These are phyloP conservation scores for Idaea biselata DNA, from an alignment of 2,888 invertebrate species.

Conservation along the genomic window DNA sequence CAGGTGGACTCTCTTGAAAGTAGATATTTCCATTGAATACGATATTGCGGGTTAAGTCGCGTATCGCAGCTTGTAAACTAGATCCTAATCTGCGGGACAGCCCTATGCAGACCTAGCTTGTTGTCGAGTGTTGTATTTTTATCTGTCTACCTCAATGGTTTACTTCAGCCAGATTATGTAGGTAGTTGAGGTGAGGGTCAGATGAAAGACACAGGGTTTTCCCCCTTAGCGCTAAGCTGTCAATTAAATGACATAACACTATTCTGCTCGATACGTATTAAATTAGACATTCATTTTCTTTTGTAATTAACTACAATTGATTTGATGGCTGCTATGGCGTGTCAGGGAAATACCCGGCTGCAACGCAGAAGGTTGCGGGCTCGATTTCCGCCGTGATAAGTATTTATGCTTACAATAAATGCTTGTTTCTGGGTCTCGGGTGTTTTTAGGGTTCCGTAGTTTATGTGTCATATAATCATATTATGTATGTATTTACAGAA, in stretches of 20 bases:
- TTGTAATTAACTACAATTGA: background rate
- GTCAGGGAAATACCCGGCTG: too few species aligned
- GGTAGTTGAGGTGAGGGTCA: background rate
- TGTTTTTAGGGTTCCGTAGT: too few species aligned
- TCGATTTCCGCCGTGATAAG: too few species aligned
- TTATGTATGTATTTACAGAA: too few species aligned
- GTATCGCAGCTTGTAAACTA: background rate
- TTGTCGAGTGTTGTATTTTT: conserved; percentile 10
- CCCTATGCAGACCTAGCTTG: conserved; percentile 8
- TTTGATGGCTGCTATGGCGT: background rate
- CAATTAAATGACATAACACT: conserved; percentile 4
- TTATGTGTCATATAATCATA: too few species aligned
- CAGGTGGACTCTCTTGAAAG: background rate
- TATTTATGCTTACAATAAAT: too few species aligned
- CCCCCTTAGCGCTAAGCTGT: conserved; percentile 15
- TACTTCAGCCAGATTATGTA: background rate
- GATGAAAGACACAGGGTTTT: conserved; percentile 18
- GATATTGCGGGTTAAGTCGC: background rate
- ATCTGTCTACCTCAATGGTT: conserved; percentile 6
- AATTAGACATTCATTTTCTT: conserved; percentile 3
- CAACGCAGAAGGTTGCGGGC: too few species aligned
- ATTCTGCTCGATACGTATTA: conserved; percentile 5
- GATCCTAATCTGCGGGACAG: conserved; percentile 2
- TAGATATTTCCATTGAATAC: background rate
- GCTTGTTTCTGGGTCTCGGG: too few species aligned